phyloP scores from a whole-genome alignment of 2,113 vertebrate species.

The Neomonachus schauinslandi region DNA sequence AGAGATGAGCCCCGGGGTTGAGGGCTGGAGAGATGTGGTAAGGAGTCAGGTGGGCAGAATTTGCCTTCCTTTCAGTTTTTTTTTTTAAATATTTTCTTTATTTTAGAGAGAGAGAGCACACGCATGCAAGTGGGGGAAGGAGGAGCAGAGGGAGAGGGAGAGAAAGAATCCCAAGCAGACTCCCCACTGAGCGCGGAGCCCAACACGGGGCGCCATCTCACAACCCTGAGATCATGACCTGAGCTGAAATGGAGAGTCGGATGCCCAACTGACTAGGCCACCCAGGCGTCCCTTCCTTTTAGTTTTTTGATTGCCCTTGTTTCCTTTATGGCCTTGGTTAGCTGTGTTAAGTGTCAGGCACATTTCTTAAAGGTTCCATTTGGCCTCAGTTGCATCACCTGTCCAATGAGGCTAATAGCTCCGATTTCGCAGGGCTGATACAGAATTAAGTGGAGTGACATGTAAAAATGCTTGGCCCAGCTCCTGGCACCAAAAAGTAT shows the following conservation, averaged over 20 bases:
- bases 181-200: no score
- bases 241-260: no score
- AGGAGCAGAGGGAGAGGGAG: no score
- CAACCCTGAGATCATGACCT: no score
- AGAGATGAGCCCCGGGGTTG: neutral
- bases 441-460: neutral
- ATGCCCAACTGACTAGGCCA: no score
- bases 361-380: neutral
- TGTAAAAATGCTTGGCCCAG: constrained; percentile 8
- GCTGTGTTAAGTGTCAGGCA: neutral
- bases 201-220: no score
- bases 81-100: neutral
- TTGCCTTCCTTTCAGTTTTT: neutral
- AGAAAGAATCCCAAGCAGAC: no score
- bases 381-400: neutral
- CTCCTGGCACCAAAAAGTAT: neutral
- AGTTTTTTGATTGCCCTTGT: neutral
- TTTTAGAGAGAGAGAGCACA: no score
- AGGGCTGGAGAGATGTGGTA: neutral
- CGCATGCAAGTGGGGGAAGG: no score
- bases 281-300: neutral
- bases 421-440: neutral
- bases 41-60: neutral
- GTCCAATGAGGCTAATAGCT: neutral
- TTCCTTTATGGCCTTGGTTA: neutral